Base-by-base conservation (phyloP, 2,113 vertebrate species). In the Sigmodon hispidus region DNA sequence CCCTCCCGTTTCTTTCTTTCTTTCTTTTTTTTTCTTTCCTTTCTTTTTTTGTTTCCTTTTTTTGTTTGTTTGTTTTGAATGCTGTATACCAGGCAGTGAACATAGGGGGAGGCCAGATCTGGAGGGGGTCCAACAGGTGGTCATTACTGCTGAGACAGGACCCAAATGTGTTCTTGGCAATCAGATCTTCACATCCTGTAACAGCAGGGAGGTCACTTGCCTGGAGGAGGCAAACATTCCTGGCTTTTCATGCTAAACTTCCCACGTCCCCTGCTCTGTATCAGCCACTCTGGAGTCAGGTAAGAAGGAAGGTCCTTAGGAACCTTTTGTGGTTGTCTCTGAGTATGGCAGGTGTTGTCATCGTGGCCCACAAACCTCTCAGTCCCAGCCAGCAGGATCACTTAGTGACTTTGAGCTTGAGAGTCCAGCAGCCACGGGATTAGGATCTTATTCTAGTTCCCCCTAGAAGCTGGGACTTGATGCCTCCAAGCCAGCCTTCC, bases 131-230 rank as follows among this genome's bases (percentile, higher is more conserved):
- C 0, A 36, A 45, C 43, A 34, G 70, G 48, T 43, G 34, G 79
- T 67, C 1, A 6, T 26, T 84, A 15, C 31, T 43, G 75, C 73
- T 21, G 75, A 55, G 80, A 45, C 29, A 0, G 45, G n/a, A 40
- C 40, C 61, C 29, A 52, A 17, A 0, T 2, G 86, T 36, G 48
- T 57, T 50, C 65, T 8, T 36, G 61, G 83, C 52, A 67, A 7
- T 43, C 48, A 0, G 43, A 40, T 29, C 34, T 73, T 22, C 0
- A 0, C 1, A 8, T 59, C 16, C 61, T 48, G 50, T 2, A 29
- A 31, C 26, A 45, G 26, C 57, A 10, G 65, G 17, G 29, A 7
- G 52, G 52, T 26, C 63, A 7, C 48, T 59, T 7, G 84, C 34
- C 40, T 5, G 0, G 45, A 69, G 11, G 76, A 26, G 80, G 7